phyloP scores from a whole-genome alignment of 35 echinoderm and acorn worm genomes.

The Anneissia japonica region DNA sequence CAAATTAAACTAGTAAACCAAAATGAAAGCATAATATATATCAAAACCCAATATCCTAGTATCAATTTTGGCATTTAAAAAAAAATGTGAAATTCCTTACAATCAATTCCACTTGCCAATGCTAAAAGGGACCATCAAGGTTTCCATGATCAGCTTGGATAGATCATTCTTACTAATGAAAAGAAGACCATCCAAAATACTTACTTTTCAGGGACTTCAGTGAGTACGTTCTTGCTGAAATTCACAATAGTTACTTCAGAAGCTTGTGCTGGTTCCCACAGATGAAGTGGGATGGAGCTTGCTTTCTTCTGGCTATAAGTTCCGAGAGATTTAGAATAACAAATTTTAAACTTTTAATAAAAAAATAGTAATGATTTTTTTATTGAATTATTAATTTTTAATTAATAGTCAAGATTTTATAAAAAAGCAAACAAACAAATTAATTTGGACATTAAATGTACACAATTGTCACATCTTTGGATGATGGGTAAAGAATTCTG shows the following conservation, averaged over 20 bases:
- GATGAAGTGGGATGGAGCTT: constrained; percentile 41
- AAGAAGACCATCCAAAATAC: too few relatives aligned
- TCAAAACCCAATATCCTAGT: too few relatives aligned
- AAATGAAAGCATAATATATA: too few relatives aligned
- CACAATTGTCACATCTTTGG: too few relatives aligned
- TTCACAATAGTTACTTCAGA: constrained; percentile 76
- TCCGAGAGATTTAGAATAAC: neutral
- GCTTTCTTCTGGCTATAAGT: constrained; percentile 73
- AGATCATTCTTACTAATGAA: too few relatives aligned
- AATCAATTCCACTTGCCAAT: too few relatives aligned
- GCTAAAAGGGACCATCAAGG: too few relatives aligned
- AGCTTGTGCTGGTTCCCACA: constrained; percentile 87
- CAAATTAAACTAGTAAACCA: too few relatives aligned
- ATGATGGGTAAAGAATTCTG: too few relatives aligned
- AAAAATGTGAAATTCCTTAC: neutral
- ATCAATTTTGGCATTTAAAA: too few relatives aligned
- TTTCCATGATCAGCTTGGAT: too few relatives aligned
- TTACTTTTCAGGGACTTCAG: constrained; percentile 85
- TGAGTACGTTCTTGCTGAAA: constrained; percentile 87
- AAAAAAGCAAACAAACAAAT: neutral
- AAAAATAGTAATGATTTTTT: neutral
- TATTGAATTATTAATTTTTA: neutral
- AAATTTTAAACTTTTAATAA: neutral
- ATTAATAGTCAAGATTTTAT: neutral
- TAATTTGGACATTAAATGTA: neutral